A percentile compares a stretch with the other conserved stretches of the same genome.
Evolutionary conservation across 1,140 invertebrate genomes (phyloP).

Genomic region (Eumeta japonica): DNA sequence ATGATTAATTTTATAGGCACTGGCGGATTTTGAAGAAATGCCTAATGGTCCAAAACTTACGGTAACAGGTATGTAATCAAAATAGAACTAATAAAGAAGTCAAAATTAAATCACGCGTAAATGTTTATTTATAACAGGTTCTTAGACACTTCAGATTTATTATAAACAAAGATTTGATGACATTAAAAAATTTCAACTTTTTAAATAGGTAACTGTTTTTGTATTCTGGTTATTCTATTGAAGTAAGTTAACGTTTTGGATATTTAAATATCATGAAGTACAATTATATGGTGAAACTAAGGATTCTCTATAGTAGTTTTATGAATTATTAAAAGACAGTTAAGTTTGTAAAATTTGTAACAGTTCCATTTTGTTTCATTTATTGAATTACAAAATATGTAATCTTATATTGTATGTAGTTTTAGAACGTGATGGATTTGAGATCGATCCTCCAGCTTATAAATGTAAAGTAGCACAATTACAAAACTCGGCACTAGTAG

Average conservation of each 20-base stretch:
- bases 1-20: conserved; percentile 61
- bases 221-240: too few relatives aligned
- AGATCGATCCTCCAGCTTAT: conserved; percentile 63
- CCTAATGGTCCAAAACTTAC: conserved; percentile 68
- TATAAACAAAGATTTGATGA: conserved; percentile 9
- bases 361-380: too few relatives aligned
- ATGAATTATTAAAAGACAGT: too few relatives aligned
- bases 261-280: too few relatives aligned
- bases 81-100: too few relatives aligned
- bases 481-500: conserved; percentile 15
- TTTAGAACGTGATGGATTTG: conserved; percentile 71
- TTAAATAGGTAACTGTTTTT: conserved; percentile 6
- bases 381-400: too few relatives aligned
- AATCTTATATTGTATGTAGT: too few relatives aligned
- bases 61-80: conserved; percentile 26
- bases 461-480: conserved; percentile 66
- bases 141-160: conserved; percentile 51
- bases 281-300: too few relatives aligned
- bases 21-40: conserved; percentile 81
- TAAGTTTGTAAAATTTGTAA: too few relatives aligned
- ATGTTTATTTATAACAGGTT: conserved; percentile 25
- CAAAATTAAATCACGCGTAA: too few relatives aligned
- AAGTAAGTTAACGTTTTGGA: too few relatives aligned
- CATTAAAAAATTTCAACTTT: conserved; percentile 3
- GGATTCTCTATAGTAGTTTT: too few relatives aligned